Conservation (phyloP, 1,140 invertebrate species). For the Lepidurus couesii region DNA sequence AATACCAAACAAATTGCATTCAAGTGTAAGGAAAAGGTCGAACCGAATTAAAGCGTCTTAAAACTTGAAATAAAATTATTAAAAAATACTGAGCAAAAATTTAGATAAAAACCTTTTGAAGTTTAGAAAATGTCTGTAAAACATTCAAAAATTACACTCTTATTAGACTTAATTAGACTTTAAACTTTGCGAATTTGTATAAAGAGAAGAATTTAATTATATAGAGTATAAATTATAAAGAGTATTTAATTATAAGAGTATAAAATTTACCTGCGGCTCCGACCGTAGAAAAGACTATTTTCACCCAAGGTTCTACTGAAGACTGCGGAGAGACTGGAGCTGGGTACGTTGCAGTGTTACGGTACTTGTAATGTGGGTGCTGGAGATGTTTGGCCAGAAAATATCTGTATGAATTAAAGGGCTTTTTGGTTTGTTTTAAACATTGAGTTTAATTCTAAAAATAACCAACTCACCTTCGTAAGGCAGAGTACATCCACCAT, state of each 20-base stretch:
- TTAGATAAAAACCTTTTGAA: neutral
- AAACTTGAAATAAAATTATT: neutral
- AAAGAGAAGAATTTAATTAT: neutral
- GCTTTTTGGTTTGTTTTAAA: neutral
- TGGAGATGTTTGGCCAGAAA: neutral
- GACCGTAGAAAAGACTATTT: neutral
- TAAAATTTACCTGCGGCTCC: neutral
- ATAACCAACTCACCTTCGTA: neutral
- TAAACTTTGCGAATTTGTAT: neutral
- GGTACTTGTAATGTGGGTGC: neutral
- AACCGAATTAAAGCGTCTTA: neutral
- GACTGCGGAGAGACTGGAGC: neutral
- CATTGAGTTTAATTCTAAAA: neutral
- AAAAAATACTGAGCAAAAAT: no score
- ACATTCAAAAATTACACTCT: neutral
- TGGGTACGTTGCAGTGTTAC: neutral
- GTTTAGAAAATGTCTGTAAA: neutral
- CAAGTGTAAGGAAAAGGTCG: neutral
- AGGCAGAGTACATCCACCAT: conserved; percentile 5
- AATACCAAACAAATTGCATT: neutral
- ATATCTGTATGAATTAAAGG: neutral
- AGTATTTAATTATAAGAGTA: no score
- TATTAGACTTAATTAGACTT: no score
- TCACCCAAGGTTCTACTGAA: neutral
- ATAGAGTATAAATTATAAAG: no score